Conservation (phyloP, 2,888 invertebrate genomes). For the Axea sp. region DNA sequence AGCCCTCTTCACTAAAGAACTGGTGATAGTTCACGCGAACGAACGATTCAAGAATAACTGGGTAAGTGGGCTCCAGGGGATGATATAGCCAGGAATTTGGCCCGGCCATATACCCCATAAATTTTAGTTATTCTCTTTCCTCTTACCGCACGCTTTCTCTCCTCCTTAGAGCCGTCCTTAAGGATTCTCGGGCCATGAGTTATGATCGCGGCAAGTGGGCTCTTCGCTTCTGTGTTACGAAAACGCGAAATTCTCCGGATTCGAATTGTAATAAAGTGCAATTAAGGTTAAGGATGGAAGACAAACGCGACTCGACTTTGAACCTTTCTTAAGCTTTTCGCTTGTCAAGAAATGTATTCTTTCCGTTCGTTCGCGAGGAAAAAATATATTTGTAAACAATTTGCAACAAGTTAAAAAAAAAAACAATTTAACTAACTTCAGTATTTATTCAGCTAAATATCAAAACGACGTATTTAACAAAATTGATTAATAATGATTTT, state of each 20-base stretch:
- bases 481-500: too few species aligned
- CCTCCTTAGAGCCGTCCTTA: slow-evolving; percentile 62
- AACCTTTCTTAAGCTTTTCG: slow-evolving; percentile 45
- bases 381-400: slow-evolving; percentile 15
- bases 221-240: slow-evolving; percentile 49
- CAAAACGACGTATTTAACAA: too few species aligned
- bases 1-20: slow-evolving; percentile 59
- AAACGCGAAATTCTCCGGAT: slow-evolving; percentile 61
- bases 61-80: slow-evolving; percentile 76
- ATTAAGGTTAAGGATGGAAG: slow-evolving; percentile 62
- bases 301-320: slow-evolving; percentile 61
- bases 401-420: too few species aligned
- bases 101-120: slow-evolving; percentile 75
- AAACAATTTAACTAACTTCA: too few species aligned
- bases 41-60: slow-evolving; percentile 69
- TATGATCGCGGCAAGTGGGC: slow-evolving; percentile 61
- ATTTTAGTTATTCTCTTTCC: slow-evolving; percentile 75
- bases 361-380: slow-evolving; percentile 7
- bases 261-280: slow-evolving; percentile 64
- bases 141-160: slow-evolving; percentile 62
- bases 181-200: slow-evolving; percentile 62
- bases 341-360: slow-evolving; percentile 29
- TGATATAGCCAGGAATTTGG: slow-evolving; percentile 74
- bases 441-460: too few species aligned
- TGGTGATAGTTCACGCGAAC: slow-evolving; percentile 65